These are phyloP conservation scores for Embidobia sp. DNA, from an alignment of 2,888 invertebrate genomes.

Conservation along the genomic window DNA sequence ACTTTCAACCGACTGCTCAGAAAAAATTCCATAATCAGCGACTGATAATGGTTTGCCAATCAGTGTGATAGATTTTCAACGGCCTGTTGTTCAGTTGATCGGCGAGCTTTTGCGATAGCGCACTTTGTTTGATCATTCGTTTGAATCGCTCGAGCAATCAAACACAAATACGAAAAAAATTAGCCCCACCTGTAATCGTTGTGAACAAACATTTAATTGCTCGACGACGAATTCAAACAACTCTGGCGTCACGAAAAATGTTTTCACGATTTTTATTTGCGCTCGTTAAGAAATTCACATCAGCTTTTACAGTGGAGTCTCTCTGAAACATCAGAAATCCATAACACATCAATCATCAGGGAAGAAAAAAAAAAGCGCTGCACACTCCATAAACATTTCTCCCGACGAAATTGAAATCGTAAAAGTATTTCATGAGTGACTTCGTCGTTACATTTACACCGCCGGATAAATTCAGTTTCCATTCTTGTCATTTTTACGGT, in stretches of 20 bases:
- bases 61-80: no score
- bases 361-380: conserved; percentile 9
- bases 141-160: no score
- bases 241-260: background rate
- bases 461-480: no score
- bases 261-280: conserved; percentile 3
- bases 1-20: background rate
- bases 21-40: conserved; percentile 39
- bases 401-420: conserved; percentile 39
- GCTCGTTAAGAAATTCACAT: conserved; percentile 9
- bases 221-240: background rate
- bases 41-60: conserved; percentile 34
- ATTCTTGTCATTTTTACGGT: no score
- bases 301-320: conserved; percentile 1
- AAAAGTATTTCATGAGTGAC: conserved; percentile 42
- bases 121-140: no score
- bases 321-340: conserved; percentile 31
- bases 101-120: no score
- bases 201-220: background rate
- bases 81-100: no score
- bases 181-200: background rate
- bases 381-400: conserved; percentile 36
- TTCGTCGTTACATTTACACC: conserved; percentile 41
- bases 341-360: conserved; percentile 21
- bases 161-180: no score